Conservation (phyloP, 2,797 vertebrate species). For the Bryconaethiops microstoma region DNA sequence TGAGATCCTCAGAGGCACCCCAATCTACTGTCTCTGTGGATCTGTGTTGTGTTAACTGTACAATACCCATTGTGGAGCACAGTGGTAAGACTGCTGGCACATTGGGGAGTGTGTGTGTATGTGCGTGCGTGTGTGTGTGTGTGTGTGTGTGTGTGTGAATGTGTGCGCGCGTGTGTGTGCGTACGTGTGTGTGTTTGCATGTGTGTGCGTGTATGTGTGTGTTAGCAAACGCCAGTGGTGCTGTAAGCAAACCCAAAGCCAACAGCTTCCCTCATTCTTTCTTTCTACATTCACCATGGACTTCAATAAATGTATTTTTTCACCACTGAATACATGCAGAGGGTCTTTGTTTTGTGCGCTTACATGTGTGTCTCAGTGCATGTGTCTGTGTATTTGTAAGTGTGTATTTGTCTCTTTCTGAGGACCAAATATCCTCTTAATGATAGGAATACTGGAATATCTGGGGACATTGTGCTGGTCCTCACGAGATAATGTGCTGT, state of each 20-base stretch:
- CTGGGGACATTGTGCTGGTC: too few relatives aligned
- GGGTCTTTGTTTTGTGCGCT: slow-evolving; percentile 50
- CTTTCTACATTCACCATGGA: slow-evolving; percentile 79
- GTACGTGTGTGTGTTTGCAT: slow-evolving; percentile 10
- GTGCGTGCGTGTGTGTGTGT: slow-evolving; percentile 14
- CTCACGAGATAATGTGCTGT: too few relatives aligned
- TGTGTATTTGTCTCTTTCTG: too few relatives aligned
- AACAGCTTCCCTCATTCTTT: slow-evolving; percentile 67
- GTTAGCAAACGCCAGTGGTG: slow-evolving; percentile 74
- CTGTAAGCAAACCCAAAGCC: slow-evolving; percentile 76
- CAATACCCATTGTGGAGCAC: slow-evolving; percentile 11
- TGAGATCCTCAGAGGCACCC: background rate
- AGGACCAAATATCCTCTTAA: too few relatives aligned
- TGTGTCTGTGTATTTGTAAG: slow-evolving; percentile 31
- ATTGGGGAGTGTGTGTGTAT: slow-evolving; percentile 13
- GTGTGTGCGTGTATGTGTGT: slow-evolving; percentile 50
- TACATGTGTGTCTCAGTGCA: slow-evolving; percentile 7
- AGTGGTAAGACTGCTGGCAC: slow-evolving; percentile 17
- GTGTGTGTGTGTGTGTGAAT: background rate
- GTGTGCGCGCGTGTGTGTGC: background rate
- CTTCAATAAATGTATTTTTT: slow-evolving; percentile 86
- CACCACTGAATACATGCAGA: slow-evolving; percentile 73
- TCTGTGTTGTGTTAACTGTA: slow-evolving; percentile 7
- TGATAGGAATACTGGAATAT: too few relatives aligned
- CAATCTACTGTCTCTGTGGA: background rate